phyloP scores from a whole-genome alignment of 2,888 invertebrate species.

The Idaea dimidiata region DNA sequence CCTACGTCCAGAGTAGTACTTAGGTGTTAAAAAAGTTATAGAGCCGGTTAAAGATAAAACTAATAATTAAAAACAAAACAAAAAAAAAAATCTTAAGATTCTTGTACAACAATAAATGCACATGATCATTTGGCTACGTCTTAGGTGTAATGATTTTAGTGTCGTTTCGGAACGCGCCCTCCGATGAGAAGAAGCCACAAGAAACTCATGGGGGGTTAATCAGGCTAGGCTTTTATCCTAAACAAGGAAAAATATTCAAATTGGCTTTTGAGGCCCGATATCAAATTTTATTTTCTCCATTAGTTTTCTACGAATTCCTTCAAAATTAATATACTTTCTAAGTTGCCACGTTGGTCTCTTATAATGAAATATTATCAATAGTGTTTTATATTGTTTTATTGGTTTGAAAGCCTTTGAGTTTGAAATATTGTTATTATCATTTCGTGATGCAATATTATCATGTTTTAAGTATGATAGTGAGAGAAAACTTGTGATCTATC shows the following conservation, averaged over 20 bases:
- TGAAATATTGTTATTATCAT: slow-evolving; percentile 54
- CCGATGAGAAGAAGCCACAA: no score
- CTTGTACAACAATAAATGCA: no score
- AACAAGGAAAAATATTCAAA: neutral
- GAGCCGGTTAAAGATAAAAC: no score
- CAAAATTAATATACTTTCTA: slow-evolving; percentile 14
- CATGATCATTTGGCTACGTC: no score
- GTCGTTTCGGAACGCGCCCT: no score
- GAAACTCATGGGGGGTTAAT: no score
- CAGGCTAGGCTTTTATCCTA: no score
- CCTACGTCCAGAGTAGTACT: no score
- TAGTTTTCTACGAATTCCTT: neutral
- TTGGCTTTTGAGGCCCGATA: neutral
- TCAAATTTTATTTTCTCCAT: neutral
- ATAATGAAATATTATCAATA: slow-evolving; percentile 74
- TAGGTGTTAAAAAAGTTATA: no score
- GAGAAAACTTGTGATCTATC: slow-evolving; percentile 24
- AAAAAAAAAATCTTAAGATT: no score
- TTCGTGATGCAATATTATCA: slow-evolving; percentile 54
- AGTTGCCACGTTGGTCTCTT: slow-evolving; percentile 33
- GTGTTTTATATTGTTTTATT: slow-evolving; percentile 77
- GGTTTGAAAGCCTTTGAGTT: slow-evolving; percentile 65
- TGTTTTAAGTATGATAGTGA: slow-evolving; percentile 22
- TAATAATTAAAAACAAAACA: no score
- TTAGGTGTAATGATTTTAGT: no score